Evolutionary conservation across 2,113 vertebrate species (phyloP).

Genomic region (Podilymbus podiceps): DNA sequence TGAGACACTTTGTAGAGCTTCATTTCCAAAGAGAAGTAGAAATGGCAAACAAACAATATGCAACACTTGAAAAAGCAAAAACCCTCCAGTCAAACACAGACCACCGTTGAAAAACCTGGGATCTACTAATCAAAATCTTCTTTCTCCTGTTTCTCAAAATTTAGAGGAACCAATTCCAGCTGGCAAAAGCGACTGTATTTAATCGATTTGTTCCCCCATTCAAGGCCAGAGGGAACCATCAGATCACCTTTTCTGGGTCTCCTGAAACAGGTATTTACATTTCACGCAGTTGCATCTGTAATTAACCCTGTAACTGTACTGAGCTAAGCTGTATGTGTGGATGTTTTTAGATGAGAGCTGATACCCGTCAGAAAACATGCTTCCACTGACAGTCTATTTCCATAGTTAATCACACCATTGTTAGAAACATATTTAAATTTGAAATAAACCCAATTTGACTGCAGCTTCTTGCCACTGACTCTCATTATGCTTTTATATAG

Average conservation of each 20-base stretch:
- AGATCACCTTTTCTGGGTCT: background rate
- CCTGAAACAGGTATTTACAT: background rate
- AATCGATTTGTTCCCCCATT: background rate
- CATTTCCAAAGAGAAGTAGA: background rate
- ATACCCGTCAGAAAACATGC: background rate
- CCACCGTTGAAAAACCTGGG: background rate
- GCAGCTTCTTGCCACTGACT: background rate
- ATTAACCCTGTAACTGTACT: background rate
- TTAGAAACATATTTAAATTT: conserved; percentile 7
- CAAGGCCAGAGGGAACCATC: background rate
- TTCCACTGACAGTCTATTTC: background rate
- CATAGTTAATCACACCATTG: background rate
- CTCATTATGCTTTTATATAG: background rate
- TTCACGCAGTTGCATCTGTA: background rate
- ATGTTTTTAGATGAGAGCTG: background rate
- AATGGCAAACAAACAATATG: background rate
- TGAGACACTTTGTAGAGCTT: background rate
- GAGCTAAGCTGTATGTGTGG: background rate
- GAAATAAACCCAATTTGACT: background rate
- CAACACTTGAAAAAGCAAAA: background rate
- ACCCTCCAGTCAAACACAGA: background rate
- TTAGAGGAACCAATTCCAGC: background rate
- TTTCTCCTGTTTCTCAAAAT: background rate
- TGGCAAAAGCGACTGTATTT: background rate
- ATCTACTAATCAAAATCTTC: background rate